Conservation (phyloP, 2,888 invertebrate genomes). For the Apeira syringaria region DNA sequence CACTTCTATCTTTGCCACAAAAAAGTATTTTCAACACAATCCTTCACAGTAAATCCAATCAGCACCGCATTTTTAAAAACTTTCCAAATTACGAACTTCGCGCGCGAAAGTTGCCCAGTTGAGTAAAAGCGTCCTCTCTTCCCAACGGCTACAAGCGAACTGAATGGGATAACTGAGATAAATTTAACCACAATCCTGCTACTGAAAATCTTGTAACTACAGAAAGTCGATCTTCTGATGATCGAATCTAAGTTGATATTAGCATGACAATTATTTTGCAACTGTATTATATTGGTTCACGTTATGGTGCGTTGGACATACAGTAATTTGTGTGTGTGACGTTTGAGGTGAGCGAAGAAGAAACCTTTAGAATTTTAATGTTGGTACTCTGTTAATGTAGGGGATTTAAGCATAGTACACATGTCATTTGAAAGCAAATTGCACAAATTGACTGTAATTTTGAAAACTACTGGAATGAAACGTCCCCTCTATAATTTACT, state of each 20-base stretch:
- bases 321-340: constrained; percentile 48
- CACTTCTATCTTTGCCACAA: constrained; percentile 10
- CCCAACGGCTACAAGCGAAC: constrained; percentile 7
- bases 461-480: too few species aligned
- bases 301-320: constrained; percentile 25
- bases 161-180: constrained; percentile 18
- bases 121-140: constrained; percentile 14
- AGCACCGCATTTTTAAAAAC: constrained; percentile 15
- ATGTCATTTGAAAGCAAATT: constrained; percentile 1
- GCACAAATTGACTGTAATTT: too few species aligned
- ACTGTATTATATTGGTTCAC: constrained; percentile 18
- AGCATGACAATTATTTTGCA: background rate
- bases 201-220: background rate
- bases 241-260: background rate
- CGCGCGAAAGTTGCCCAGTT: constrained; percentile 14
- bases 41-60: constrained; percentile 15
- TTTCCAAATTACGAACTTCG: constrained; percentile 26
- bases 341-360: constrained; percentile 37
- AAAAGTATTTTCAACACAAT: constrained; percentile 7
- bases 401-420: background rate
- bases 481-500: too few species aligned
- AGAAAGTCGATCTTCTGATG: background rate
- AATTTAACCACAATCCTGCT: background rate
- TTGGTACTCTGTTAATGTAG: constrained; percentile 25
- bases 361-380: constrained; percentile 49